A percentile compares a stretch with the other conserved stretches of the same genome.
These are phyloP conservation scores for Trogon surrucura DNA, from an alignment of 2,113 vertebrate species.

Conservation along the genomic window DNA sequence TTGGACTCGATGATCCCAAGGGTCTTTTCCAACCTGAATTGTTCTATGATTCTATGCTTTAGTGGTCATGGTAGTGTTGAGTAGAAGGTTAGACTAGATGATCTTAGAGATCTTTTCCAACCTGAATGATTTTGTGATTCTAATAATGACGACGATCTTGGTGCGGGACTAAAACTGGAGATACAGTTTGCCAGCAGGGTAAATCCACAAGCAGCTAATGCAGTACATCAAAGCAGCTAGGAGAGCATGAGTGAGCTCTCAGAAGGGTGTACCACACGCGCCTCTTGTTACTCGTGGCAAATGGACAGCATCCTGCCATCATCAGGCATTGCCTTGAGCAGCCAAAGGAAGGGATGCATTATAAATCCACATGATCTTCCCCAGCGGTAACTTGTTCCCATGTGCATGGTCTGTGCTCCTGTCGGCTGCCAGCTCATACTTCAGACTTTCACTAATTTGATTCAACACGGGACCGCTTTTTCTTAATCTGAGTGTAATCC, in stretches of 20 bases:
- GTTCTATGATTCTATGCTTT: no score
- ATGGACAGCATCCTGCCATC: not conserved
- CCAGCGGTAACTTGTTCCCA: not conserved
- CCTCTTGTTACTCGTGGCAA: not conserved
- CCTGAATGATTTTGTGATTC: no score
- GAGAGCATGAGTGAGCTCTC: not conserved
- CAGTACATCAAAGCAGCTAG: not conserved
- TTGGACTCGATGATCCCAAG: no score
- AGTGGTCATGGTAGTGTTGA: no score
- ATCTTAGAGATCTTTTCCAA: no score
- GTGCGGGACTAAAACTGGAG: not conserved
- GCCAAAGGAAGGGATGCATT: not conserved
- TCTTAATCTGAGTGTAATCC: not conserved
- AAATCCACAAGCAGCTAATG: not conserved
- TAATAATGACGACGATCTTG: not conserved
- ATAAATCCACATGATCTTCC: not conserved
- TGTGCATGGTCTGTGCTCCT: not conserved
- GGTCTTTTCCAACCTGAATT: no score
- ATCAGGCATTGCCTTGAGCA: not conserved
- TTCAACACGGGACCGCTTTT: not conserved
- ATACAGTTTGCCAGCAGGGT: not conserved
- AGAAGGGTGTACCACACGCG: fast-evolving
- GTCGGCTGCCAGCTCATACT: not conserved
- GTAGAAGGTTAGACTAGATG: no score
- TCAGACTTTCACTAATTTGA: not conserved